A percentile compares a stretch with the other conserved stretches of the same genome.
Conservation (phyloP, 1,140 invertebrate genomes). For the Heliconius himera region DNA sequence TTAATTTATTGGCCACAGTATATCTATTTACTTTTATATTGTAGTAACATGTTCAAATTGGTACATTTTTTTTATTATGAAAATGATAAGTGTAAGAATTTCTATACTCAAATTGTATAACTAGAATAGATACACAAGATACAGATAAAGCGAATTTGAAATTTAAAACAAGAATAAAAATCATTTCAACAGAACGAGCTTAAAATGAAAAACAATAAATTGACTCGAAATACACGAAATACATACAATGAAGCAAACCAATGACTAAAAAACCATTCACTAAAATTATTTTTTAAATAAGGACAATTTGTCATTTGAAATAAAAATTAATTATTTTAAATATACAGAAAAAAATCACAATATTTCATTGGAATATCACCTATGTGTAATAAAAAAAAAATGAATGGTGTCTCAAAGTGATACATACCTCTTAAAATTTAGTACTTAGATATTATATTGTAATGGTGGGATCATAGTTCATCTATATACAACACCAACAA, state of each 20-base stretch:
- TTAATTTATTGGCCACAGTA: slow-evolving; percentile 77
- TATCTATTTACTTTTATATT: slow-evolving; percentile 65
- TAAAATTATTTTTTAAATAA: slow-evolving; percentile 59
- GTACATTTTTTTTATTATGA: slow-evolving; percentile 46
- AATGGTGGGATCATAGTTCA: slow-evolving; percentile 80
- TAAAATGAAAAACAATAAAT: slow-evolving; percentile 53
- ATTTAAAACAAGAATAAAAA: slow-evolving; percentile 36
- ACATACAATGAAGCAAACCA: slow-evolving; percentile 56
- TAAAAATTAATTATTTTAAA: slow-evolving; percentile 49
- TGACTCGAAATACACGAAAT: slow-evolving; percentile 52
- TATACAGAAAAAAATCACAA: slow-evolving; percentile 67
- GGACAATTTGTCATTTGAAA: slow-evolving; percentile 58
- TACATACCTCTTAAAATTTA: slow-evolving; percentile 78
- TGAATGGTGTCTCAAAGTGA: slow-evolving; percentile 67
- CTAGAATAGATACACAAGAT: slow-evolving; percentile 28
- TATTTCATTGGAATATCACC: slow-evolving; percentile 76
- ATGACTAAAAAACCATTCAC: slow-evolving; percentile 39
- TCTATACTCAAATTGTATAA: slow-evolving; percentile 35
- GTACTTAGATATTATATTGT: slow-evolving; percentile 75
- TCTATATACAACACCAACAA: slow-evolving; percentile 80
- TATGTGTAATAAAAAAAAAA: slow-evolving; percentile 63
- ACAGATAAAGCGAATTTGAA: slow-evolving; percentile 27
- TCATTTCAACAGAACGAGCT: slow-evolving; percentile 52
- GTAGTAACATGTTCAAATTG: slow-evolving; percentile 59
- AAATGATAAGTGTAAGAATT: slow-evolving; percentile 45